phyloP scores from a whole-genome alignment of 2,113 vertebrate species.

The Prionailurus bengalensis region DNA sequence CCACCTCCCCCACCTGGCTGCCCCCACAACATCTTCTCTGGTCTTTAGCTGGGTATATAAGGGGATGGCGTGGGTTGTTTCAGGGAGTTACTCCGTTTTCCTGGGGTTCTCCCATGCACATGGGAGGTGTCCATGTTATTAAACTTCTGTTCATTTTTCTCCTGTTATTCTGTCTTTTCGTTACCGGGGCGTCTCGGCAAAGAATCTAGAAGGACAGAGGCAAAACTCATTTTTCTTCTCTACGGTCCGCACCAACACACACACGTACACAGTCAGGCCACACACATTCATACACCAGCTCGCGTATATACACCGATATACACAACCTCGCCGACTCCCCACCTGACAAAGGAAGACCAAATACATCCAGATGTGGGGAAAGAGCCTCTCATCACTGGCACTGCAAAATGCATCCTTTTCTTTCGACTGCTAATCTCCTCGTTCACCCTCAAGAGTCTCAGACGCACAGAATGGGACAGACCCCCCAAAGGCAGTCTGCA shows the following conservation, averaged over 20 bases:
- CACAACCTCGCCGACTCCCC: not conserved
- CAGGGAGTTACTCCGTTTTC: not conserved
- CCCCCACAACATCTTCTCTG: not conserved
- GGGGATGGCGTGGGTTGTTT: not conserved
- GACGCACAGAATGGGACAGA: not conserved
- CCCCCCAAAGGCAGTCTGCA: not conserved
- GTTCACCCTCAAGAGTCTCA: not conserved
- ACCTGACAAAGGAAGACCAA: not conserved
- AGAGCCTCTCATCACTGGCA: not conserved
- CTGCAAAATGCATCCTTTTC: not conserved
- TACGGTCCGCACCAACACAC: not conserved
- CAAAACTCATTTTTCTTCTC: not conserved
- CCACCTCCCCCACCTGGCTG: not conserved
- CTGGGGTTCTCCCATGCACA: not conserved
- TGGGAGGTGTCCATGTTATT: not conserved
- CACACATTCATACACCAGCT: not conserved
- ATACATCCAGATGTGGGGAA: not conserved
- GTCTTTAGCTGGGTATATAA: not conserved
- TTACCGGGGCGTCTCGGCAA: not conserved
- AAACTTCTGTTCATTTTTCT: not conserved
- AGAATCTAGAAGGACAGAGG: not conserved
- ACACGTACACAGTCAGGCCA: not conserved
- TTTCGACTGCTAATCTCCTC: not conserved
- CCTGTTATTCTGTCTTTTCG: not conserved
- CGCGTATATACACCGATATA: fast-evolving